Base-by-base conservation (phyloP, 1,140 invertebrate species). In the Caenorhabditis latens region DNA sequence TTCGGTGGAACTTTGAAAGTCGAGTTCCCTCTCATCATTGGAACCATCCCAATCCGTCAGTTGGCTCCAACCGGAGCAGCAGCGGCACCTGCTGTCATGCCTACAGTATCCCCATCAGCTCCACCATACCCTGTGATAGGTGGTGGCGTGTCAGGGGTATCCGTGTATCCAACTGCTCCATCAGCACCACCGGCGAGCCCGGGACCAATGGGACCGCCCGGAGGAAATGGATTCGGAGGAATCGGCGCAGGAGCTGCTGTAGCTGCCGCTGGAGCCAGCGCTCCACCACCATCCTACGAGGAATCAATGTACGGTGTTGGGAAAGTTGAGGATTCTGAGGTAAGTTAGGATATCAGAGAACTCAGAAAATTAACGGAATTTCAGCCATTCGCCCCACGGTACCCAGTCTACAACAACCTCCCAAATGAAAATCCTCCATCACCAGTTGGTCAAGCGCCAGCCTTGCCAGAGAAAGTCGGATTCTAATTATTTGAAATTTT, bases 381-480 rank as follows among this genome's bases (percentile, higher is more conserved):
- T 21, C 71, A 79, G 71, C 46, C 43, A 1, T 79, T 79, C 46
- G 71, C 71, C 11, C 71, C 71, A 13, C 46, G 46, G 0, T 79
- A 79, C n/a, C 71, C 71, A 7, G 71, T 79, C 71, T 79, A 79
- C 71, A 79, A 79, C 71, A 50, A 79, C 14, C n/a, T 79, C 0
- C 71, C 46, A 79, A n/a, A 50, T 21, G 4, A 48, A 1, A 24
- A 2, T 42, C 21, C 40, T 32, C 63, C 19, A 46, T 42, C 24
- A n/a, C 67, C 67, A 65, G 14, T n/a, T 11, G 65, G 9, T 8
- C 16, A 13, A 5, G 65, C 65, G 19, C 40, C 40, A 19, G 40
- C 65, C 43, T 46, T 71, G 65, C 65, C 65, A 46, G 14, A 4
- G 4, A 71, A 71, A 71, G 19, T 4, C 11, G 65, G 65, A 71